Evolutionary conservation across 35 echinoderm and acorn worm genomes (phyloP).

Genomic region (Ptychodera flava): DNA sequence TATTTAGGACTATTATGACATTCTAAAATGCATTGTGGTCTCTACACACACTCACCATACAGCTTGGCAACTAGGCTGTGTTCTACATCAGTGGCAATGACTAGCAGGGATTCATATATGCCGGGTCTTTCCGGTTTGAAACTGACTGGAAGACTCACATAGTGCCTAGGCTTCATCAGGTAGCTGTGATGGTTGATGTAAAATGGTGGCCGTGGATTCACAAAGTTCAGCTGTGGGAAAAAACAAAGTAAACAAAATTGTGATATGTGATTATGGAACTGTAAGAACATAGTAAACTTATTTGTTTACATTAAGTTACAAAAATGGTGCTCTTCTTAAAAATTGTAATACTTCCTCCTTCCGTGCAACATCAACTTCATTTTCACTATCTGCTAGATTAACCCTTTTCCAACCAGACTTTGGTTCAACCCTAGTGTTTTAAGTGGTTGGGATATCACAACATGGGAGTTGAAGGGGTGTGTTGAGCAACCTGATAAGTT

Average conservation of each 20-base stretch:
- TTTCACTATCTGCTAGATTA: no score
- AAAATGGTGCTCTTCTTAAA: neutral
- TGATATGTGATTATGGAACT: neutral
- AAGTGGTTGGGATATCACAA: no score
- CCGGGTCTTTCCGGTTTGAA: conserved; percentile 63
- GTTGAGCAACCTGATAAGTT: no score
- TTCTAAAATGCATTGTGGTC: no score
- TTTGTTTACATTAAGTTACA: neutral
- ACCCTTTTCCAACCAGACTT: no score
- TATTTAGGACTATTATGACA: no score
- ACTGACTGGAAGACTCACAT: conserved; percentile 55
- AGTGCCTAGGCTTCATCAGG: conserved; percentile 55
- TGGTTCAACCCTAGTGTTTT: no score
- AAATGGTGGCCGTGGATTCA: conserved; percentile 71
- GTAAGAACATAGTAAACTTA: neutral
- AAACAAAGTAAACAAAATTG: no score
- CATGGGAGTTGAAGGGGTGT: no score
- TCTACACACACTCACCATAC: conserved; percentile 24
- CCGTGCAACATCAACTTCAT: no score
- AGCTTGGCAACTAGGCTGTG: conserved; percentile 52
- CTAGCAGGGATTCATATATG: conserved; percentile 45
- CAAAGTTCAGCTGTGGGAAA: conserved; percentile 71
- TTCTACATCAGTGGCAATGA: conserved; percentile 45
- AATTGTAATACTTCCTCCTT: no score
- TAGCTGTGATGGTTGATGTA: conserved; percentile 60